Percentiles rank a stretch among this genome's conserved stretches.
These are phyloP conservation scores for Lineus longissimus DNA, from an alignment of 1,140 invertebrate genomes.

Conservation along the genomic window DNA sequence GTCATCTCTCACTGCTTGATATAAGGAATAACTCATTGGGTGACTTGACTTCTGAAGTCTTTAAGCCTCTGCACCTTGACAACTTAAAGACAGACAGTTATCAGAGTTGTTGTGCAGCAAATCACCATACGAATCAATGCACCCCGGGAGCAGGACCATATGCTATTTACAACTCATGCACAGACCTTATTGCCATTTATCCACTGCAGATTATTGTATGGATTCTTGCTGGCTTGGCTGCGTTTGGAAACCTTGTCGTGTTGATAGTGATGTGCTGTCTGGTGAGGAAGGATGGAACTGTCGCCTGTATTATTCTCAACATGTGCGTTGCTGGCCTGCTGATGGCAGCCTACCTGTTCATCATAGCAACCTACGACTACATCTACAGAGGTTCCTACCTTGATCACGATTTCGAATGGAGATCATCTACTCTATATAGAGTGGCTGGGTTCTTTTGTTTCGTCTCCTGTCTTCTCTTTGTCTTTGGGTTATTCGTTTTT, in stretches of 20 bases:
- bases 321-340: conserved; percentile 36
- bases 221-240: conserved; percentile 20
- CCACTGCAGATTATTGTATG: conserved; percentile 19
- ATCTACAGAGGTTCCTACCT: conserved; percentile 31
- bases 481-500: conserved; percentile 31
- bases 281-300: background rate
- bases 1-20: background rate
- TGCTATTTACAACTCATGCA: conserved; percentile 13
- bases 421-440: conserved; percentile 26
- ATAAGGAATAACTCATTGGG: background rate
- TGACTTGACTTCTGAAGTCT: background rate
- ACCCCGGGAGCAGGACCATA: background rate
- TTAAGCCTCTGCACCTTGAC: background rate
- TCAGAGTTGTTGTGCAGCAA: background rate
- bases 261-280: conserved; percentile 21
- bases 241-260: conserved; percentile 26
- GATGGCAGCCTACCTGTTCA: conserved; percentile 41
- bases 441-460: conserved; percentile 32
- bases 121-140: background rate
- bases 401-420: conserved; percentile 29
- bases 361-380: conserved; percentile 33
- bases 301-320: conserved; percentile 21
- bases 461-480: conserved; percentile 31
- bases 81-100: background rate
- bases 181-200: conserved; percentile 18